Evolutionary conservation across 2,113 vertebrate species (phyloP).

Genomic region (Eleginops maclovinus): DNA sequence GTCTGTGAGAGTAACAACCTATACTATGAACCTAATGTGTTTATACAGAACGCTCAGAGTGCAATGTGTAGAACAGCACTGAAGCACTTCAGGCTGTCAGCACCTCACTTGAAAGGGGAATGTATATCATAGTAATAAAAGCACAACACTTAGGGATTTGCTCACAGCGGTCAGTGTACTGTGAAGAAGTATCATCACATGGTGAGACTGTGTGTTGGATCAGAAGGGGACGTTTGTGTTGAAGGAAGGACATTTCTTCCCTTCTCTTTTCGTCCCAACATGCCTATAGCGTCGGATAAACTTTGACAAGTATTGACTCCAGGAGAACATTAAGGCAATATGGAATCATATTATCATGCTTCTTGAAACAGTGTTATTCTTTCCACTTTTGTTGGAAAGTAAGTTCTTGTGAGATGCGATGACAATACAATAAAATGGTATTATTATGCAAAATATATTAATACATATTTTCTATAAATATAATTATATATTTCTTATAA

Average conservation of each 20-base stretch:
- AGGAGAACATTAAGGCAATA: slow-evolving; percentile 9
- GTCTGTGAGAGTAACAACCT: background rate
- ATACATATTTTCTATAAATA: too few relatives aligned
- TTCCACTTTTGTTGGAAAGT: background rate
- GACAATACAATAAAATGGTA: too few relatives aligned
- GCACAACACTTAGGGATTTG: background rate
- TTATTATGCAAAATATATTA: too few relatives aligned
- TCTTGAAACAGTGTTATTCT: background rate
- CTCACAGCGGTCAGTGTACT: background rate
- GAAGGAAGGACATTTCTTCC: background rate
- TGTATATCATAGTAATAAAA: background rate
- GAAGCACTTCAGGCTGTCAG: slow-evolving; percentile 15
- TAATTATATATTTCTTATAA: too few relatives aligned
- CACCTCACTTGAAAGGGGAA: background rate
- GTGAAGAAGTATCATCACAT: background rate
- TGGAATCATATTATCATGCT: background rate
- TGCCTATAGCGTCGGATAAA: background rate
- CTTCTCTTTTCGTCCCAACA: slow-evolving; percentile 1
- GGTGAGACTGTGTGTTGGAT: background rate
- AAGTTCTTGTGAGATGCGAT: background rate
- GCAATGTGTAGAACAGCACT: background rate
- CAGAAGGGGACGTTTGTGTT: too few relatives aligned
- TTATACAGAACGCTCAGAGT: slow-evolving; percentile 4
- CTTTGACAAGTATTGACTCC: slow-evolving; percentile 17
- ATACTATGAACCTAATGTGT: background rate